Percentiles rank a stretch among this genome's conserved stretches.
phyloP scores from a whole-genome alignment of 2,888 invertebrate species.

The Cephalotes varians region DNA sequence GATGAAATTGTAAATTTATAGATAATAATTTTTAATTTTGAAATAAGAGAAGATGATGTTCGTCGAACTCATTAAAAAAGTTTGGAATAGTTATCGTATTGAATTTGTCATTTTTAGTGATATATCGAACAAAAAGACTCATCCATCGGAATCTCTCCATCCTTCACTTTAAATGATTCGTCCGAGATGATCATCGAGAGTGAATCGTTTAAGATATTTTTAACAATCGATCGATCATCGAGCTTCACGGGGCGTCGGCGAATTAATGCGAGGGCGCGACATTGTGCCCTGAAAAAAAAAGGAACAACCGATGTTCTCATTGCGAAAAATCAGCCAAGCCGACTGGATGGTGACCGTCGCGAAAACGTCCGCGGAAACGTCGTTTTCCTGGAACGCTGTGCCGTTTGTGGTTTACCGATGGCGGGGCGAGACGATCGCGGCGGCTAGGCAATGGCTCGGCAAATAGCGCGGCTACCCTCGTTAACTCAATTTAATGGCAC shows the following conservation, averaged over 20 bases:
- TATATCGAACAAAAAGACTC: background rate
- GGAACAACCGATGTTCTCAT: background rate
- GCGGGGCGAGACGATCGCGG: constrained; percentile 65
- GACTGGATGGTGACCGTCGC: constrained; percentile 53
- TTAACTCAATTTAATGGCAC: constrained; percentile 83
- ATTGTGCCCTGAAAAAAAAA: background rate
- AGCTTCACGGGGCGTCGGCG: background rate
- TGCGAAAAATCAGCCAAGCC: constrained; percentile 20
- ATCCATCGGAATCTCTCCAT: background rate
- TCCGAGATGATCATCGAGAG: constrained; percentile 2
- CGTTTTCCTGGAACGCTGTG: constrained; percentile 64
- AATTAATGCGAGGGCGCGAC: constrained; percentile 18
- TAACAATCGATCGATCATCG: constrained; percentile 23
- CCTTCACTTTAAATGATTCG: background rate
- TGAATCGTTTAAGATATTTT: constrained; percentile 1
- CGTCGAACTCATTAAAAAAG: background rate
- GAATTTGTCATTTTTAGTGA: background rate
- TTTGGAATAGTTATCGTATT: background rate
- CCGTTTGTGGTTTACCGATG: constrained; percentile 74
- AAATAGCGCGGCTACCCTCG: constrained; percentile 79
- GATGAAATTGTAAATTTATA: background rate
- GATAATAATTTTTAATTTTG: background rate
- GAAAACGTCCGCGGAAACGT: constrained; percentile 62
- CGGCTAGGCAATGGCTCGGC: constrained; percentile 72
- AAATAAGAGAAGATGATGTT: background rate